phyloP scores from a whole-genome alignment of 2,888 invertebrate species.

The Lepidocyrtinus sp. region DNA sequence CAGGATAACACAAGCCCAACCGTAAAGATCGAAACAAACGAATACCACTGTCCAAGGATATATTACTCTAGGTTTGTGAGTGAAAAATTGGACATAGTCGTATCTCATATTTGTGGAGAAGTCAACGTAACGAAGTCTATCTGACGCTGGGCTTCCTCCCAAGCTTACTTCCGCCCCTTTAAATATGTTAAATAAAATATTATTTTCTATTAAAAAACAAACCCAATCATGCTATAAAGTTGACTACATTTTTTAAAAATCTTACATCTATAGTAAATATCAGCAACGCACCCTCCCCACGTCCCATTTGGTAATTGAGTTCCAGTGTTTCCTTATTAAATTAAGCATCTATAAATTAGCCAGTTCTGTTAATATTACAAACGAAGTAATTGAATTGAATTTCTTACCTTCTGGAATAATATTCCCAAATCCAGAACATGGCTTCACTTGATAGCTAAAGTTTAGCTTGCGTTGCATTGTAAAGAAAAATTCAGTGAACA shows the following conservation, averaged over 20 bases:
- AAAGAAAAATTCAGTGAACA: conserved; percentile 10
- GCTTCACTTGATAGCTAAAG: conserved; percentile 1
- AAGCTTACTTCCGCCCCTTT: not conserved
- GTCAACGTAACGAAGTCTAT: conserved; percentile 20
- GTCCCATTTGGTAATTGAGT: conserved; percentile 10
- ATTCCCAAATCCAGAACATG: conserved; percentile 8
- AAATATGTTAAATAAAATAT: too few relatives aligned
- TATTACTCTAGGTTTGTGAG: not conserved
- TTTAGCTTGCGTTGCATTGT: not conserved
- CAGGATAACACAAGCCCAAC: conserved; percentile 3
- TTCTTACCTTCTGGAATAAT: conserved; percentile 12
- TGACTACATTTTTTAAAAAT: too few relatives aligned
- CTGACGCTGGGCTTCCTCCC: not conserved
- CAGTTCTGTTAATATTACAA: too few relatives aligned
- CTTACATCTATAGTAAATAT: not conserved
- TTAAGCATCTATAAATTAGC: too few relatives aligned
- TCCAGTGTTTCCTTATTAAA: too few relatives aligned
- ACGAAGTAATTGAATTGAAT: too few relatives aligned
- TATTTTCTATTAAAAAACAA: too few relatives aligned
- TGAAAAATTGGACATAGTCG: conserved; percentile 35
- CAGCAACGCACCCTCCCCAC: conserved; percentile 20
- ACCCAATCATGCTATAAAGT: too few relatives aligned
- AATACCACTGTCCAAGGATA: conserved; percentile 26
- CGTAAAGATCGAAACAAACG: conserved; percentile 8
- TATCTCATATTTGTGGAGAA: conserved; percentile 30